Percentiles rank a stretch among this genome's conserved stretches.
Conservation (phyloP, 2,113 vertebrate species). For the Vicugna pacos region DNA sequence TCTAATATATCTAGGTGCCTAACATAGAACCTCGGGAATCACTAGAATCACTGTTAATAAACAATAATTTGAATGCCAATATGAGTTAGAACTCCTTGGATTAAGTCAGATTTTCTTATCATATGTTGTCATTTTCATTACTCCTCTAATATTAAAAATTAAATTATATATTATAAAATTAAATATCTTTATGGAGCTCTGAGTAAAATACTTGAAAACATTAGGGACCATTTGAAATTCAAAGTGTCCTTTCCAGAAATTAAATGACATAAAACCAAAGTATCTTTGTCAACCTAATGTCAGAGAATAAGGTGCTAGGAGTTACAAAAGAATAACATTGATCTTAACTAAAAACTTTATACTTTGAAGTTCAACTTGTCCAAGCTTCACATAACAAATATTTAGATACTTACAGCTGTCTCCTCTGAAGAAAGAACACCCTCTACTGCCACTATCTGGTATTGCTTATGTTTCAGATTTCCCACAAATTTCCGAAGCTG, state of each 20-base stretch:
- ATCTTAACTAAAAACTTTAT: constrained; percentile 57
- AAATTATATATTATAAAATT: constrained; percentile 12
- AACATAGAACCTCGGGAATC: neutral
- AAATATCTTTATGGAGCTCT: constrained; percentile 25
- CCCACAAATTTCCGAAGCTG: constrained; percentile 88
- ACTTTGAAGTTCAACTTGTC: neutral
- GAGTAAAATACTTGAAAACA: constrained; percentile 11
- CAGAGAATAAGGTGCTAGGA: neutral
- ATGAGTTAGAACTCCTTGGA: neutral
- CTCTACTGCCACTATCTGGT: constrained; percentile 93
- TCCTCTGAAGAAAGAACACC: constrained; percentile 92
- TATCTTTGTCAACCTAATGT: constrained; percentile 31
- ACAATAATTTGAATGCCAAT: neutral
- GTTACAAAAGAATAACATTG: neutral
- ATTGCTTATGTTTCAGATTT: constrained; percentile 94
- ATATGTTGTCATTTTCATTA: neutral
- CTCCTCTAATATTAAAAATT: constrained; percentile 10
- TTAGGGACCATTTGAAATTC: neutral
- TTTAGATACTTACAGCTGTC: constrained; percentile 89
- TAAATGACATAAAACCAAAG: constrained; percentile 47
- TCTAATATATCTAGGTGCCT: neutral
- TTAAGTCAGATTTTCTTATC: constrained; percentile 3
- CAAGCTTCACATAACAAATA: neutral
- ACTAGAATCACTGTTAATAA: neutral
- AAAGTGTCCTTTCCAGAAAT: constrained; percentile 33